Percentiles rank a stretch among this genome's conserved stretches.
phyloP scores from a whole-genome alignment of 2,888 invertebrate genomes.

The Apodemia hepburni region DNA sequence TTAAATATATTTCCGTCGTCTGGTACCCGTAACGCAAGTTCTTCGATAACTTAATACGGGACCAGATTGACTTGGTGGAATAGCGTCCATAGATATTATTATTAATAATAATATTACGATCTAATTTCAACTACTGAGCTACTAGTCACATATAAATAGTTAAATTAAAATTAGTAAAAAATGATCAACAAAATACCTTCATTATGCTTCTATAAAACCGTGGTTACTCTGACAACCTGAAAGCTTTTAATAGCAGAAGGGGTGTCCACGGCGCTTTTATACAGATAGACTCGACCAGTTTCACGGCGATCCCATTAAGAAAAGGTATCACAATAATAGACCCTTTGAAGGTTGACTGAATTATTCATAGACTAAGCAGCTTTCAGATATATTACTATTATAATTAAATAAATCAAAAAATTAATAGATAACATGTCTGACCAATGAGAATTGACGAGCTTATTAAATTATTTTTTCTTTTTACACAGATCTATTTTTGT shows the following conservation, averaged over 20 bases:
- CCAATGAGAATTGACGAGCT: no score
- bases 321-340: constrained; percentile 24
- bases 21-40: no score
- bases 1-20: no score
- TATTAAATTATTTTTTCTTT: no score
- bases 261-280: constrained; percentile 10
- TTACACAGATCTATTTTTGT: no score
- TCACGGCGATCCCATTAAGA: constrained; percentile 5
- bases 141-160: no score
- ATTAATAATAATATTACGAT: no score
- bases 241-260: constrained; percentile 8
- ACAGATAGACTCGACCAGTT: neutral
- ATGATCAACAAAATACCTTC: neutral
- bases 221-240: neutral
- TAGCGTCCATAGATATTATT: no score
- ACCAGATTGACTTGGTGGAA: no score
- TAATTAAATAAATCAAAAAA: constrained; percentile 30
- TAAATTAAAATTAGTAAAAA: neutral
- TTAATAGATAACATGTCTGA: constrained; percentile 19
- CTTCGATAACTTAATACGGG: no score
- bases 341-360: constrained; percentile 44
- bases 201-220: neutral
- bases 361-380: constrained; percentile 33
- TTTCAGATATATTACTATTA: neutral
- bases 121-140: no score